A percentile compares a stretch with the other conserved stretches of the same genome.
These are phyloP conservation scores for Opisthograptis luteolata DNA, from an alignment of 2,888 invertebrate species.

Conservation along the genomic window DNA sequence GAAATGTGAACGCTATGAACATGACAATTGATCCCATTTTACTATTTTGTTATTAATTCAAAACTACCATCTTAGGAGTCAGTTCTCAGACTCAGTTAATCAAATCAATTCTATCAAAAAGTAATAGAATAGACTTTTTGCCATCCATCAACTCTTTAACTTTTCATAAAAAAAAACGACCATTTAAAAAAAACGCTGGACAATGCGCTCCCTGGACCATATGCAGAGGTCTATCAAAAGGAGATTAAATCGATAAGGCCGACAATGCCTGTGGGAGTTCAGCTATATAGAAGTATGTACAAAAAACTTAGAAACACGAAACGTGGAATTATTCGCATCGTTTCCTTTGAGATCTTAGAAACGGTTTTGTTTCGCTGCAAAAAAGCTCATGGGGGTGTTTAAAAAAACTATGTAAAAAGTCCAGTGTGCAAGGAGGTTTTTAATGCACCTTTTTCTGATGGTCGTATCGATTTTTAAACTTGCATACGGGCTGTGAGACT, in stretches of 20 bases:
- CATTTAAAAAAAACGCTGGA: conserved; percentile 64
- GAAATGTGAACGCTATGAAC: no score
- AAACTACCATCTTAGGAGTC: no score
- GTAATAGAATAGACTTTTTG: conserved; percentile 15
- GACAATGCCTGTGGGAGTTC: conserved; percentile 77
- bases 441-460: conserved; percentile 65
- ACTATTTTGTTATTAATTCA: no score
- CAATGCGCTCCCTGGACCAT: conserved; percentile 72
- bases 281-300: conserved; percentile 67
- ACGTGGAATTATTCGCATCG: conserved; percentile 84
- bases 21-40: no score
- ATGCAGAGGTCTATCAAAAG: conserved; percentile 79
- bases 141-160: conserved; percentile 73
- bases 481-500: conserved; percentile 42
- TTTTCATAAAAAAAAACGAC: conserved; percentile 42
- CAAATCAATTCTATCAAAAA: conserved; percentile 16
- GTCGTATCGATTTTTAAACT: conserved; percentile 63
- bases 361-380: conserved; percentile 79
- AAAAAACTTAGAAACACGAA: conserved; percentile 80
- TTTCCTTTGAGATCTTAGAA: conserved; percentile 80
- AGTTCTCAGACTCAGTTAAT: conserved; percentile 28
- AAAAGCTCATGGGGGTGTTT: conserved; percentile 76
- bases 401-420: conserved; percentile 76
- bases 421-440: conserved; percentile 68
- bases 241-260: conserved; percentile 79